A percentile compares a stretch with the other conserved stretches of the same genome.
Evolutionary conservation across 2,888 invertebrate species (phyloP).

Genomic region (Invenusta paracnida): DNA sequence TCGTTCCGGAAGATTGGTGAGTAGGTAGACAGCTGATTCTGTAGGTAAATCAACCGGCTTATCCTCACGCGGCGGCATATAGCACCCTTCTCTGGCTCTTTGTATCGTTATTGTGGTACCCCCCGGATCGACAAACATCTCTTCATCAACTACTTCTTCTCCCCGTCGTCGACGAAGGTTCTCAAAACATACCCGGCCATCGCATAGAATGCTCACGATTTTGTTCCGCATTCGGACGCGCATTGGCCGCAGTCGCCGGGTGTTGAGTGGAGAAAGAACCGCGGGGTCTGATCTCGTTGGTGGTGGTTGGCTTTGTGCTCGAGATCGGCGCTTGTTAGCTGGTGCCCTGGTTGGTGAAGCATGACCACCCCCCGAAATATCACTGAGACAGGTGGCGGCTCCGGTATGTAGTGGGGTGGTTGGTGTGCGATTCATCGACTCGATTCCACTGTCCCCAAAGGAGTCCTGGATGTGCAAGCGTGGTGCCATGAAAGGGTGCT

Average conservation of each 20-base stretch:
- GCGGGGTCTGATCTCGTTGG: not conserved
- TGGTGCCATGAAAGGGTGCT: slow-evolving; percentile 55
- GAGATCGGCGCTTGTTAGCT: not conserved
- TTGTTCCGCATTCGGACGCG: slow-evolving; percentile 29
- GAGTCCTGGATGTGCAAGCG: not conserved
- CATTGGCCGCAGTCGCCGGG: slow-evolving; percentile 33
- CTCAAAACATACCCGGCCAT: slow-evolving; percentile 37
- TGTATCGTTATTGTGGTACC: not conserved
- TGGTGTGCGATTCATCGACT: slow-evolving; percentile 23
- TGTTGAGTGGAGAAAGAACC: not conserved
- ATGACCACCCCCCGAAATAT: not conserved
- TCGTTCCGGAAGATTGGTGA: not conserved
- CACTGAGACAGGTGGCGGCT: not conserved
- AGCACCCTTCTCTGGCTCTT: not conserved
- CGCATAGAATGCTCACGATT: slow-evolving; percentile 30
- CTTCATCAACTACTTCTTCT: not conserved
- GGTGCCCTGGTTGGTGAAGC: no score
- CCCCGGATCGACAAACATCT: not conserved
- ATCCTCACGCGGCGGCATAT: not conserved
- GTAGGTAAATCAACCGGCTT: not conserved
- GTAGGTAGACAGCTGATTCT: not conserved
- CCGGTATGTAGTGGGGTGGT: no score
- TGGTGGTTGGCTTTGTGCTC: not conserved
- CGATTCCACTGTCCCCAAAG: slow-evolving; percentile 32
- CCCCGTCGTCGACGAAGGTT: not conserved